Percentiles rank a stretch among this genome's conserved stretches.
These are phyloP conservation scores for Acrocyrtus sp. DNA, from an alignment of 2,888 invertebrate species.

Conservation along the genomic window DNA sequence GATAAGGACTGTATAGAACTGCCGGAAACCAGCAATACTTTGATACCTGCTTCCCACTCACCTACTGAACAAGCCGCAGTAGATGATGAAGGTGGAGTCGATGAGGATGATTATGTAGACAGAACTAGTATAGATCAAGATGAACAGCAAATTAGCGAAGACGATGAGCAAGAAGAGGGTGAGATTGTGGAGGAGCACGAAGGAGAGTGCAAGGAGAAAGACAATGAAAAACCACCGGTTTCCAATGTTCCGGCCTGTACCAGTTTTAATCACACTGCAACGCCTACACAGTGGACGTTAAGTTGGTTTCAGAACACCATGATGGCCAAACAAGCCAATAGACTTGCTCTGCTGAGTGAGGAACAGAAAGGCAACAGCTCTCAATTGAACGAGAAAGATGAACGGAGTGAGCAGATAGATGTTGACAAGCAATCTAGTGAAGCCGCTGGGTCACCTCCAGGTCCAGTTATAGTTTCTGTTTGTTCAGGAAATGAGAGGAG, in stretches of 20 bases:
- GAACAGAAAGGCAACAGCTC: too few relatives aligned
- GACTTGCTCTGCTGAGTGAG: too few relatives aligned
- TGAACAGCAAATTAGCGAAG: too few relatives aligned
- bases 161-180: slow-evolving; percentile 11
- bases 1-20: too few relatives aligned
- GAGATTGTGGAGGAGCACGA: slow-evolving; percentile 2
- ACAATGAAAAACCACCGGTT: background rate
- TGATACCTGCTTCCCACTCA: too few relatives aligned
- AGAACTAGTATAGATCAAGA: too few relatives aligned
- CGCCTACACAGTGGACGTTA: background rate
- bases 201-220: background rate
- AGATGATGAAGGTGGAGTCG: background rate
- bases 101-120: background rate
- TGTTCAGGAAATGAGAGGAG: background rate
- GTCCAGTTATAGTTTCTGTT: background rate
- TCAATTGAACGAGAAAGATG: too few relatives aligned
- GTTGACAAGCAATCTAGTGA: background rate
- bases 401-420: too few relatives aligned
- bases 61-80: background rate
- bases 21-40: too few relatives aligned
- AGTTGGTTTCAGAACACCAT: background rate
- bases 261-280: background rate
- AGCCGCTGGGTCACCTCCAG: background rate
- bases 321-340: background rate
- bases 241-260: too few relatives aligned